Evolutionary conservation across 1,140 invertebrate genomes (phyloP), one percentile per base, ranked within the genome.

Genomic region (Formica selysi): DNA sequence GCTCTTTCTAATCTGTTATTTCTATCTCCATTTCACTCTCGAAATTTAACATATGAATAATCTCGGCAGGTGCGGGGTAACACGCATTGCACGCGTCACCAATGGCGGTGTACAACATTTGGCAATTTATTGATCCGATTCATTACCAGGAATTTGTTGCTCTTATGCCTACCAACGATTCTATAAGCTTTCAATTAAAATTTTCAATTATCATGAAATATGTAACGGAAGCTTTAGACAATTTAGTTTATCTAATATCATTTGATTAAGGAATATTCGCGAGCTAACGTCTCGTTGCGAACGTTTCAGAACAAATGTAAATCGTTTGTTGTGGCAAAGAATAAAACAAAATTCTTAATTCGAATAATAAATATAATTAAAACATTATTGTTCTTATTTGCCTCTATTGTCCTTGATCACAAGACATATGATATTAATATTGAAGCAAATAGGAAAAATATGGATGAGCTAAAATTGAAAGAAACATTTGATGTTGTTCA

Each of bases 11-110:
- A 78, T 65, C 41, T 80, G 48, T 51, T 51, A 51, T 51, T 19
- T 83, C 38, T 83, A 73, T 73, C 7, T 81, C 7, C 44, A 81
- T 80, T 80, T 80, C 65, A 48, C 41, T 83, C 68, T 89, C 88
- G 91, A 91, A 93, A 94, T 92, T 93, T 91, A 92, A 91, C 90
- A 70, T 4, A 91, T 93, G 87, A 92, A 93, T 94, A 90, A 94
- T 94, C 68, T 83, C 92, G 91, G 93, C 94, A 94, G 94, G 93
- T 94, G 94, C 92, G 93, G 92, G 91, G 91, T 91, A 19, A 51
- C 0, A 41, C 41, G 10, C 44, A 11, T 16, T 48, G 13, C 44
- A 91, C 92, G 91, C 92, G 93, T 94, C 92, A 92, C 85, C 91
- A 86, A 51, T 16, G 89, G 93, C 93, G 94, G 92, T 93, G 81